phyloP scores from a whole-genome alignment of 2,797 vertebrate genomes.

The Heliangelus exortis region DNA sequence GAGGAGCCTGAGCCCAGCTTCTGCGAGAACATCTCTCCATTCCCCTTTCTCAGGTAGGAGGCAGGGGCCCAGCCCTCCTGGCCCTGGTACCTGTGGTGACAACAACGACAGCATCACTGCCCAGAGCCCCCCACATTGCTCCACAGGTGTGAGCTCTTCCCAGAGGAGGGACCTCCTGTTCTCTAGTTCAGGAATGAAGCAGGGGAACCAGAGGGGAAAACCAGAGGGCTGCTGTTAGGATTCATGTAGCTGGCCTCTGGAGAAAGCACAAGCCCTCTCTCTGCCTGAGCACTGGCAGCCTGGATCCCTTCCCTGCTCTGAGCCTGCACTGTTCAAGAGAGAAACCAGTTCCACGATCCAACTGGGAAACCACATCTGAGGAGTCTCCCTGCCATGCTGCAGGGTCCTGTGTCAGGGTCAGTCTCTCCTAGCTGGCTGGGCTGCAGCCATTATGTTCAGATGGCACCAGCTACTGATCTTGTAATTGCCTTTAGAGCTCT shows the following conservation, averaged over 20 bases:
- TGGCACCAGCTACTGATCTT: neutral
- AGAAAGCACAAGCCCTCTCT: neutral
- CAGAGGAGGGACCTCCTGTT: rapidly evolving
- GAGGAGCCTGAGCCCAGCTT: slow-evolving; percentile 85
- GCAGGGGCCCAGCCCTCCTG: slow-evolving; percentile 98
- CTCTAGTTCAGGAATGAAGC: neutral
- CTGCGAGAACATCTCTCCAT: slow-evolving; percentile 82
- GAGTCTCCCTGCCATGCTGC: neutral
- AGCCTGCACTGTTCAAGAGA: neutral
- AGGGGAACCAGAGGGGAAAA: neutral
- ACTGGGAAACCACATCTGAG: neutral
- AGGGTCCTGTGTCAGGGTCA: neutral
- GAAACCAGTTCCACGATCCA: neutral
- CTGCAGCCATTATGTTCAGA: neutral
- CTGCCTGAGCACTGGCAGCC: neutral
- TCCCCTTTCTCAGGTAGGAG: slow-evolving; percentile 92
- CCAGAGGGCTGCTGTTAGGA: neutral
- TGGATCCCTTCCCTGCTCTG: neutral
- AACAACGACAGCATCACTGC: neutral
- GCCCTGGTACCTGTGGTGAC: slow-evolving; percentile 87
- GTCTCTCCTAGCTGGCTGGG: neutral
- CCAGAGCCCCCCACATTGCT: neutral
- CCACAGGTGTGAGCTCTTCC: rapidly evolving
- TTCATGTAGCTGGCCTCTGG: neutral
- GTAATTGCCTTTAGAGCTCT: neutral